Evolutionary conservation across 2,888 invertebrate species (phyloP).

Genomic region (Malachius bipustulatus): DNA sequence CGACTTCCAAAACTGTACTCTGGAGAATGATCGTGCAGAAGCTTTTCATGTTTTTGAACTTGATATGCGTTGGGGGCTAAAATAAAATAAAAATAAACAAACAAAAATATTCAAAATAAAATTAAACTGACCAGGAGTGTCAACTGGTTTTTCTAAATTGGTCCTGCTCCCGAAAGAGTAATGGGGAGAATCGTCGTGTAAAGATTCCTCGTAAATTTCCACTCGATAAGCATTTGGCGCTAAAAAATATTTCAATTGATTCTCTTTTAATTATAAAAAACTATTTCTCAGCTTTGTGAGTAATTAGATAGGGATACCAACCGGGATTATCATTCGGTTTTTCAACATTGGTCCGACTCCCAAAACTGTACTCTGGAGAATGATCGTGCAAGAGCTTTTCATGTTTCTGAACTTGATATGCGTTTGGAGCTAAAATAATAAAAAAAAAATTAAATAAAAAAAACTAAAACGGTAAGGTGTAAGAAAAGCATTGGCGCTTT

Average conservation of each 20-base stretch:
- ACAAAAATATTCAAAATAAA: too few species aligned
- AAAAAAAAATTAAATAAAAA: too few species aligned
- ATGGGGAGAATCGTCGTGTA: conserved; percentile 39
- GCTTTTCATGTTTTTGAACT: conserved; percentile 40
- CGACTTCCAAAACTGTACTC: conserved; percentile 47
- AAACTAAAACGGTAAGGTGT: too few species aligned
- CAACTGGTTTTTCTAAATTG: conserved; percentile 39
- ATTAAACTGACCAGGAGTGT: conserved; percentile 41
- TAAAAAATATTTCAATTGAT: conserved; percentile 9
- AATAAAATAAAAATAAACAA: conserved; percentile 5
- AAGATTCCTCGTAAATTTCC: conserved; percentile 41
- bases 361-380: conserved; percentile 45
- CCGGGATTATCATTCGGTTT: conserved; percentile 44
- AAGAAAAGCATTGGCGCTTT: too few species aligned
- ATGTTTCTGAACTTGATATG: conserved; percentile 46
- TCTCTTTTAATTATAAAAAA: too few species aligned
- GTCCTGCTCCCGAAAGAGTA: conserved; percentile 48
- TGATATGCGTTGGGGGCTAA: conserved; percentile 45
- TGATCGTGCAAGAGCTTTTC: conserved; percentile 41
- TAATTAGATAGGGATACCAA: too few species aligned
- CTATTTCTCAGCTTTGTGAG: too few species aligned
- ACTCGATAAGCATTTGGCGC: conserved; percentile 46
- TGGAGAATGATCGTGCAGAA: conserved; percentile 41
- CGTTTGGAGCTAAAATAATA: conserved; percentile 36
- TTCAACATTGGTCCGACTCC: conserved; percentile 39